Percentiles rank a stretch among this genome's conserved stretches.
These are phyloP conservation scores for Pollicipes pollicipes DNA, from an alignment of 1,140 invertebrate genomes.

Conservation along the genomic window DNA sequence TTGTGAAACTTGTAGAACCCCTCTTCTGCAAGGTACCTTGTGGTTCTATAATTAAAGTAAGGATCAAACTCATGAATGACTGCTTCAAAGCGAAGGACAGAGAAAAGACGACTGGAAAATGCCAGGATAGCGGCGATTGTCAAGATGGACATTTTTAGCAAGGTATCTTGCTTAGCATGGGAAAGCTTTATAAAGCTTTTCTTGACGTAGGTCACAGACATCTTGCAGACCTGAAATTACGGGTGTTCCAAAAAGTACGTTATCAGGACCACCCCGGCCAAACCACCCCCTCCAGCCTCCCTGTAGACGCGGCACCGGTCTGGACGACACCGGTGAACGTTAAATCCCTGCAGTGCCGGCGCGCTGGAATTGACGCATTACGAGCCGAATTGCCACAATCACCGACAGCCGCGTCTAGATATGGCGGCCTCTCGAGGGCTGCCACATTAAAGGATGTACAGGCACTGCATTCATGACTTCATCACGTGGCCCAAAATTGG, in stretches of 20 bases:
- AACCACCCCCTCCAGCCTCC: no score
- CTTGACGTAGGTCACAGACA: constrained; percentile 34
- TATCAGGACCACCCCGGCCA: no score
- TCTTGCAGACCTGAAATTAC: background rate
- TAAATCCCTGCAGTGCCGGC: background rate
- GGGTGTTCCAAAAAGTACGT: background rate
- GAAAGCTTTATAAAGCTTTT: background rate
- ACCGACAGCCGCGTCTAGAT: background rate
- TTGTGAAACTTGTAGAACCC: constrained; percentile 97
- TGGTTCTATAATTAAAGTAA: constrained; percentile 96
- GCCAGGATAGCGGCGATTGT: constrained; percentile 80
- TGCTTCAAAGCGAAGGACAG: constrained; percentile 90
- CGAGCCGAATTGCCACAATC: background rate
- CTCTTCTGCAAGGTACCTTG: constrained; percentile 80
- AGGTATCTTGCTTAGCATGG: constrained; percentile 77
- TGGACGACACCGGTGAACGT: background rate
- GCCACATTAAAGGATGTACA: background rate
- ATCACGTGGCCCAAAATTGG: no score
- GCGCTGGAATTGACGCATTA: background rate
- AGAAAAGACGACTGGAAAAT: constrained; percentile 86
- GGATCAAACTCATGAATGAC: constrained; percentile 99
- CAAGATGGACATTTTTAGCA: constrained; percentile 78
- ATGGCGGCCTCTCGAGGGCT: background rate
- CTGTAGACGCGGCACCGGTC: no score
- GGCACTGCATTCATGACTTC: no score